These are phyloP conservation scores for Ochotona curzoniae DNA, from an alignment of 2,113 vertebrate genomes.

Conservation along the genomic window DNA sequence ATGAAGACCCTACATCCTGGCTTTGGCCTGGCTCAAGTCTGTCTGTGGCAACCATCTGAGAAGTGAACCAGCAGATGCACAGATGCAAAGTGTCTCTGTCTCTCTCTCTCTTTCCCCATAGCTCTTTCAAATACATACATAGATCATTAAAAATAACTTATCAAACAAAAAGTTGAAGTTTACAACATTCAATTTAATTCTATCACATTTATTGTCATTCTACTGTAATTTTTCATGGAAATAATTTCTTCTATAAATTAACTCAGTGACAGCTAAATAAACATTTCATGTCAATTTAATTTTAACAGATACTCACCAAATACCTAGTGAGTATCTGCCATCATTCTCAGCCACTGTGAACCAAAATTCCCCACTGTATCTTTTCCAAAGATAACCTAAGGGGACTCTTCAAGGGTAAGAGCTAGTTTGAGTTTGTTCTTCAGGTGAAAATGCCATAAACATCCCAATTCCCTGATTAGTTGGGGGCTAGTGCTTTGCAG, in stretches of 20 bases:
- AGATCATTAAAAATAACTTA: too few relatives aligned
- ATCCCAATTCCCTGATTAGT: neutral
- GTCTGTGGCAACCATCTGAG: too few relatives aligned
- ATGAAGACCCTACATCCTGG: too few relatives aligned
- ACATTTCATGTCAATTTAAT: neutral
- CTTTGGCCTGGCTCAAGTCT: too few relatives aligned
- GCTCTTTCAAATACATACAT: too few relatives aligned
- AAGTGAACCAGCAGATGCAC: too few relatives aligned
- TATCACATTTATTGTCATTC: neutral
- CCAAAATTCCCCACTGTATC: neutral
- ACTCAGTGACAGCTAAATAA: neutral
- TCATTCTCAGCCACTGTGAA: neutral
- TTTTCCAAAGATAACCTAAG: neutral
- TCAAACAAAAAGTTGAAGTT: neutral
- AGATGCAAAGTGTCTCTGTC: too few relatives aligned
- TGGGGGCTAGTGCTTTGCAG: neutral
- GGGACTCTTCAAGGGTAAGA: neutral
- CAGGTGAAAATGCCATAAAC: neutral
- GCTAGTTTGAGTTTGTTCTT: neutral
- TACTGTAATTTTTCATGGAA: neutral
- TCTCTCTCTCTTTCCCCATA: too few relatives aligned
- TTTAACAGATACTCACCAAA: neutral
- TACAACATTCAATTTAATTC: neutral
- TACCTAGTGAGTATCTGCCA: neutral
- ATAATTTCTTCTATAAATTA: neutral